Percentiles rank a stretch among this genome's conserved stretches.
Evolutionary conservation across 2,888 invertebrate species (phyloP).

Genomic region (Acheta domesticus): DNA sequence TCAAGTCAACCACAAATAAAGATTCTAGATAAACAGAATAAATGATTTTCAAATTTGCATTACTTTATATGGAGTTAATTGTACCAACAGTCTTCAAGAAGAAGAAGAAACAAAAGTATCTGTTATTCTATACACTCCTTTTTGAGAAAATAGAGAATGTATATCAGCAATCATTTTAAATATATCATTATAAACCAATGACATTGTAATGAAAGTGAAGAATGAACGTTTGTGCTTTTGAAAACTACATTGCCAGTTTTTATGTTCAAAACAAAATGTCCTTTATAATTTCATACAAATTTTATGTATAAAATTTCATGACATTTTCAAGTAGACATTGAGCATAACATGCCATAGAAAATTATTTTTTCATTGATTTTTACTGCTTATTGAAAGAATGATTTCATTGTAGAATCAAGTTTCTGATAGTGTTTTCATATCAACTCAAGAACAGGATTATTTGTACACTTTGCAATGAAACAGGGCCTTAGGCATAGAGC

Average conservation of each 20-base stretch:
- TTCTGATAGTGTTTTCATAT: not conserved
- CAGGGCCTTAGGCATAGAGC: conserved; percentile 33
- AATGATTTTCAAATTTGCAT: no score
- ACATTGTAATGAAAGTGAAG: no score
- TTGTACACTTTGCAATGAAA: conserved; percentile 36
- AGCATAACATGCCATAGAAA: not conserved
- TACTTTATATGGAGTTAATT: no score
- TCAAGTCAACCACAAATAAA: no score
- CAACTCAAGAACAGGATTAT: conserved; percentile 32
- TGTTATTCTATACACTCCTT: no score
- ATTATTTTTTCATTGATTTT: not conserved
- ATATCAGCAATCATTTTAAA: no score
- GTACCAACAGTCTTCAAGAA: no score
- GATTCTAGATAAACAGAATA: no score
- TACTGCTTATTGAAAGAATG: not conserved
- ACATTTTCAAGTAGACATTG: conserved; percentile 8
- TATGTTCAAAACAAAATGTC: conserved; percentile 1
- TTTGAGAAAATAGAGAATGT: no score
- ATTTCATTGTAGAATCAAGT: not conserved
- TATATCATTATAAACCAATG: no score
- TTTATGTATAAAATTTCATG: not conserved
- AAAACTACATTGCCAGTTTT: conserved; percentile 9
- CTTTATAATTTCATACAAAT: conserved; percentile 1
- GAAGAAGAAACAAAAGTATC: no score
- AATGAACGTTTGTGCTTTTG: not conserved